Base-by-base conservation (phyloP, 2,113 vertebrate genomes). In the Phalacrocorax brasilianus region DNA sequence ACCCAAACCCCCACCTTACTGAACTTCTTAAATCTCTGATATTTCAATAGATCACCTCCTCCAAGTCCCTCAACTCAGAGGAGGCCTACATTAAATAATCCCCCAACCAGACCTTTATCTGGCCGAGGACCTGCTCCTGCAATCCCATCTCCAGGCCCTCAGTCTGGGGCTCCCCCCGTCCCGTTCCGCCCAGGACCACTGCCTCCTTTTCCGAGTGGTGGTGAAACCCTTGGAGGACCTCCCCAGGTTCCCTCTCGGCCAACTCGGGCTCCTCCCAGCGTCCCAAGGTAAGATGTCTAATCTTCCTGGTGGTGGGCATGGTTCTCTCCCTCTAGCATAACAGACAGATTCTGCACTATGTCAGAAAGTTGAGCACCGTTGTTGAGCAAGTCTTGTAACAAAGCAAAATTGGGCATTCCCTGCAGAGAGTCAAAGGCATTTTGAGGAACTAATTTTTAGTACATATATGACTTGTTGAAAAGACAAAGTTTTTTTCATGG, bases 211-310 rank as follows among this genome's bases (percentile, higher is more conserved):
- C 98, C 98, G 35, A 98, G 98, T 85, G 98, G 95, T 40, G 97
- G 97, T 28, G 97, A 98, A 40, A 47, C 82, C 7, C 96, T 97
- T 9, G 96, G 98, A 66, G 91, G 94, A 14, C 98, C 97, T 85
- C 98, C 98, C 2, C 97, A 98, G 89, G 95, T 98, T 40, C 89
- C 98, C 1, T 98, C 97, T 19, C 97, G 98, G 71, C 98, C 98
- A 3, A 97, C 97, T 14, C 96, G 98, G 61, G 97, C 98, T 50
- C 98, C 98, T 58, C 98, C 98, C 74, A 98, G 97, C 6, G 97
- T 99, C 78, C 99, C 99, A 74, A 99, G 99, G 99, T 99, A 98
- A 99, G 98, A 66, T 33, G 5, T 8, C 7, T 6, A 0, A 19
- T 14, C 5, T 65, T 10, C 13, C 28, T 33, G 26, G 12, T 15